Conservation (phyloP, 2,113 vertebrate genomes). For the Xenotilapia flavipinnis region DNA sequence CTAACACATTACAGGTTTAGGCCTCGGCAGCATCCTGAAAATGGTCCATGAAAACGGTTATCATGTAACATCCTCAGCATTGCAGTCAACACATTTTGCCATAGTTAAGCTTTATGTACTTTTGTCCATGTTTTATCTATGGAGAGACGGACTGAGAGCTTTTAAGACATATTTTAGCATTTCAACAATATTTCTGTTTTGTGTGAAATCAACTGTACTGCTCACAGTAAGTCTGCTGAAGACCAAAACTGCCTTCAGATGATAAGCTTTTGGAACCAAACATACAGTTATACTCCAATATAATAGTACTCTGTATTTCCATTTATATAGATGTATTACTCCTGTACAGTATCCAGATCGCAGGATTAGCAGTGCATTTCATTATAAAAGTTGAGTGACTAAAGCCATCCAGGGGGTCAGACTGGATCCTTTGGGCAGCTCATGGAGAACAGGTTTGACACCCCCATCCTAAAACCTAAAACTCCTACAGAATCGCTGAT, state of each 20-base stretch:
- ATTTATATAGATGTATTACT: not conserved
- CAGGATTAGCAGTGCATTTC: not conserved
- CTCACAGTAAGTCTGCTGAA: not conserved
- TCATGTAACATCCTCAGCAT: not conserved
- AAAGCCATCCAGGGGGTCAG: not conserved
- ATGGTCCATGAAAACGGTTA: accelerated
- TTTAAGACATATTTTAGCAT: not conserved
- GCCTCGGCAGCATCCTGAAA: not conserved
- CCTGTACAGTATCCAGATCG: not conserved
- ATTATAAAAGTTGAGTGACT: not conserved
- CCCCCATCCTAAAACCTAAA: not conserved
- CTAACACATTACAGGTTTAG: not conserved
- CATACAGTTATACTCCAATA: not conserved
- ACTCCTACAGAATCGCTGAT: not conserved
- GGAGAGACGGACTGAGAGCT: accelerated
- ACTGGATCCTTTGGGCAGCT: not conserved
- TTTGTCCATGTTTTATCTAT: not conserved
- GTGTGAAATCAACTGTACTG: not conserved
- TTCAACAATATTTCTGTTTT: not conserved
- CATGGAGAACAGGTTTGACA: not conserved
- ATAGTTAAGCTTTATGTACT: not conserved
- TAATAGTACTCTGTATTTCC: accelerated
- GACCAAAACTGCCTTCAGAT: not conserved
- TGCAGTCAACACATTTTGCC: not conserved
- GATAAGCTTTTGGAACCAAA: not conserved